phyloP scores from a whole-genome alignment of 2,888 invertebrate species.

The Temnothorax unifasciatus region DNA sequence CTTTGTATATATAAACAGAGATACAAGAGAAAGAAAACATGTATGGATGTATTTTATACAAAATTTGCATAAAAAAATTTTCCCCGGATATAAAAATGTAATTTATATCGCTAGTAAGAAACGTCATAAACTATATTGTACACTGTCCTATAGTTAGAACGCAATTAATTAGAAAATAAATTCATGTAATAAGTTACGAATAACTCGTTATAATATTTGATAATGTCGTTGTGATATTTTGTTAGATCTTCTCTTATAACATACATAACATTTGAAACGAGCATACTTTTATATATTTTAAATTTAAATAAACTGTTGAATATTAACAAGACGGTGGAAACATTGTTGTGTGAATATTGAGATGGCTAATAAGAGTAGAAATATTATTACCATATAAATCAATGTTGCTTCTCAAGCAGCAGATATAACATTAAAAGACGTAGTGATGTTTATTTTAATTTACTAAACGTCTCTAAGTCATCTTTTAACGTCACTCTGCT shows the following conservation, averaged over 20 bases:
- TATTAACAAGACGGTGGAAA: slow-evolving; percentile 1
- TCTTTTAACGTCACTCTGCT: too few relatives aligned
- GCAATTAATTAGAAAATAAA: slow-evolving; percentile 19
- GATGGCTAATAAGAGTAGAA: background rate
- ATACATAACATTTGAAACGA: background rate
- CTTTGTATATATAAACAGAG: too few relatives aligned
- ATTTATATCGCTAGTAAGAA: background rate
- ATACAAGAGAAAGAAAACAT: too few relatives aligned
- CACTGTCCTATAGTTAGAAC: background rate
- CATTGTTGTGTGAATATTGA: slow-evolving; percentile 13
- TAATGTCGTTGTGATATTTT: background rate
- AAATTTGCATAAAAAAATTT: too few relatives aligned
- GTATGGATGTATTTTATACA: too few relatives aligned
- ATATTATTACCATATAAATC: slow-evolving; percentile 1
- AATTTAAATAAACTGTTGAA: background rate
- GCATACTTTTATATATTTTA: background rate
- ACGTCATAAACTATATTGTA: slow-evolving; percentile 11
- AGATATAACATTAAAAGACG: too few relatives aligned
- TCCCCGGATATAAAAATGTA: background rate
- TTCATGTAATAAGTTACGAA: slow-evolving; percentile 13
- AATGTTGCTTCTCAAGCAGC: background rate
- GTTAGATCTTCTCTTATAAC: background rate
- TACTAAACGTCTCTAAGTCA: too few relatives aligned
- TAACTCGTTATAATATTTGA: background rate
- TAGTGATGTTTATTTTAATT: too few relatives aligned